Percentiles rank a stretch among this genome's conserved stretches.
phyloP scores from a whole-genome alignment of 2,113 vertebrate species.

The Romanogobio albipinnatus region DNA sequence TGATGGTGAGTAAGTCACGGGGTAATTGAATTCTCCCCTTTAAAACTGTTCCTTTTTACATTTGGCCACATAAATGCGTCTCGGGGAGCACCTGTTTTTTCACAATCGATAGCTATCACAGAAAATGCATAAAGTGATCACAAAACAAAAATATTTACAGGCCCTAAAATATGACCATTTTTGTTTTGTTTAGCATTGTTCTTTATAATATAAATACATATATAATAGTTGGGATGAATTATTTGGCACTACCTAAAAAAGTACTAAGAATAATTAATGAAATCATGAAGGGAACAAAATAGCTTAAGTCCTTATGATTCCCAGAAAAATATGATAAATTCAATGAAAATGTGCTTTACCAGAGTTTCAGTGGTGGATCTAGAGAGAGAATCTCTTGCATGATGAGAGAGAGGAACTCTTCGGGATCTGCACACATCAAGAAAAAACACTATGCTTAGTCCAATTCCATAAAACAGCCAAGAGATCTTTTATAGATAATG shows the following conservation, averaged over 20 bases:
- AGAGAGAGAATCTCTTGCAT: slow-evolving; percentile 85
- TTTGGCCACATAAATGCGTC: too few relatives aligned
- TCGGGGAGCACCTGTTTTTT: too few relatives aligned
- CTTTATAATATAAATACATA: neutral
- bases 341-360: slow-evolving; percentile 47
- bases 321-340: neutral
- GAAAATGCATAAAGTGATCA: too few relatives aligned
- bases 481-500: slow-evolving; percentile 22
- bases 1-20: too few relatives aligned
- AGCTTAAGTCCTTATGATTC: neutral
- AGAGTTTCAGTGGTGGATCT: slow-evolving; percentile 88
- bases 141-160: too few relatives aligned
- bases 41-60: too few relatives aligned
- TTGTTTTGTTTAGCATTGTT: neutral
- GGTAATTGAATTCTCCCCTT: too few relatives aligned
- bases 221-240: neutral
- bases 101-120: too few relatives aligned
- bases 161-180: too few relatives aligned
- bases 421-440: slow-evolving; percentile 78
- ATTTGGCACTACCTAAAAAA: neutral
- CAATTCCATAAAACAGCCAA: slow-evolving; percentile 6
- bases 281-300: neutral
- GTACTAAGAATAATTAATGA: neutral
- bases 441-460: neutral
- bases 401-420: slow-evolving; percentile 88